Percentiles rank a stretch among this genome's conserved stretches.
Conservation (phyloP, 2,113 vertebrate genomes). For the Thalassoma bifasciatum region DNA sequence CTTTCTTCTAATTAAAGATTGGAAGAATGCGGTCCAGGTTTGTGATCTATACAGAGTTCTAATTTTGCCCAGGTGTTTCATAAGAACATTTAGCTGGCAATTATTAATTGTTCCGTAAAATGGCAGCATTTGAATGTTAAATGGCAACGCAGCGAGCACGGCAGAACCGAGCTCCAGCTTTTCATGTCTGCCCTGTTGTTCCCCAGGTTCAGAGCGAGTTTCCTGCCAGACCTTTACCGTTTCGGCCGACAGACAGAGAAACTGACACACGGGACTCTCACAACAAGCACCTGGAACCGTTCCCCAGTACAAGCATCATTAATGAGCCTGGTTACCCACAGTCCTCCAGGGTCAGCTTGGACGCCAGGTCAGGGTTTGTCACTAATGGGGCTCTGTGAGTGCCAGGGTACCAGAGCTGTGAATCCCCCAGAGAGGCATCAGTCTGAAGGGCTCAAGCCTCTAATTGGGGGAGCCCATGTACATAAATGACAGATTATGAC, state of each 20-base stretch:
- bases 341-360: slow-evolving; percentile 62
- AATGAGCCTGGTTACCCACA: slow-evolving; percentile 71
- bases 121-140: slow-evolving; percentile 44
- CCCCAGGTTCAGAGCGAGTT: slow-evolving; percentile 40
- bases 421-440: slow-evolving; percentile 81
- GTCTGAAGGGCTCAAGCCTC: slow-evolving; percentile 67
- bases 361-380: slow-evolving; percentile 65
- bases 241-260: slow-evolving; percentile 30
- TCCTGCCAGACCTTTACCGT: slow-evolving; percentile 40
- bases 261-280: slow-evolving; percentile 44
- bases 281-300: slow-evolving; percentile 60
- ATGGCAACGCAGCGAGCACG: slow-evolving; percentile 20
- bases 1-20: slow-evolving; percentile 61
- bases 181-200: background rate
- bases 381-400: slow-evolving; percentile 78
- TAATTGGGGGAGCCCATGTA: slow-evolving; percentile 83
- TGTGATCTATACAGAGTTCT: slow-evolving; percentile 59
- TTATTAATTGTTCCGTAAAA: slow-evolving; percentile 51
- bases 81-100: slow-evolving; percentile 45
- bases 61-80: slow-evolving; percentile 32
- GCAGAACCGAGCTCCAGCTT: slow-evolving; percentile 6
- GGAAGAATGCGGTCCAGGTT: slow-evolving; percentile 29
- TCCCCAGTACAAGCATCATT: slow-evolving; percentile 55
- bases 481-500: slow-evolving; percentile 86
- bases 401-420: slow-evolving; percentile 68